Conservation (phyloP, 1,140 invertebrate genomes). For the Drosophila murphyi region DNA sequence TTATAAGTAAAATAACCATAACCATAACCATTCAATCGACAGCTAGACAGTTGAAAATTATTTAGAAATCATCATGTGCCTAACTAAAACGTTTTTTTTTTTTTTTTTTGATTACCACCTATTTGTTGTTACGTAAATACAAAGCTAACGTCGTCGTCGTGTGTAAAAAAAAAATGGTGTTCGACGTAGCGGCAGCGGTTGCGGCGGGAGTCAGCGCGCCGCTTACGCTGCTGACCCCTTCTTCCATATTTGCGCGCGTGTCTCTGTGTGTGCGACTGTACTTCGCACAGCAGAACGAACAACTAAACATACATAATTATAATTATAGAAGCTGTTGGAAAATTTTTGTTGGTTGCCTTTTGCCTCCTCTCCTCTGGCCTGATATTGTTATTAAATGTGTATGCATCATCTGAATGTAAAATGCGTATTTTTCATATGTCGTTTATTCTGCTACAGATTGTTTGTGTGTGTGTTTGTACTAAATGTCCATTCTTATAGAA, state of each 20-base stretch:
- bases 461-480: slow-evolving; percentile 7
- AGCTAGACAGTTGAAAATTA: slow-evolving; percentile 21
- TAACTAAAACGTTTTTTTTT: slow-evolving; percentile 44
- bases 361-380: background rate
- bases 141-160: slow-evolving; percentile 73
- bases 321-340: slow-evolving; percentile 63
- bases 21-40: slow-evolving; percentile 11
- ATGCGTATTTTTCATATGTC: slow-evolving; percentile 17
- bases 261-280: slow-evolving; percentile 74
- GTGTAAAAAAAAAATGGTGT: slow-evolving; percentile 52
- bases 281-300: slow-evolving; percentile 46
- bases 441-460: slow-evolving; percentile 3
- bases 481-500: slow-evolving; percentile 9
- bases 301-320: slow-evolving; percentile 54
- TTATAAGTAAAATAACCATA: slow-evolving; percentile 53
- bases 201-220: slow-evolving; percentile 52
- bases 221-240: slow-evolving; percentile 70
- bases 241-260: slow-evolving; percentile 72
- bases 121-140: slow-evolving; percentile 73
- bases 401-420: slow-evolving; percentile 34
- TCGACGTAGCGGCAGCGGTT: slow-evolving; percentile 43
- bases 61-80: slow-evolving; percentile 73
- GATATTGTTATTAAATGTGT: slow-evolving; percentile 17
- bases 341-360: slow-evolving; percentile 33
- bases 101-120: slow-evolving; percentile 61